Conservation (phyloP, 2,888 invertebrate genomes). For the Polydesmus complanatus region DNA sequence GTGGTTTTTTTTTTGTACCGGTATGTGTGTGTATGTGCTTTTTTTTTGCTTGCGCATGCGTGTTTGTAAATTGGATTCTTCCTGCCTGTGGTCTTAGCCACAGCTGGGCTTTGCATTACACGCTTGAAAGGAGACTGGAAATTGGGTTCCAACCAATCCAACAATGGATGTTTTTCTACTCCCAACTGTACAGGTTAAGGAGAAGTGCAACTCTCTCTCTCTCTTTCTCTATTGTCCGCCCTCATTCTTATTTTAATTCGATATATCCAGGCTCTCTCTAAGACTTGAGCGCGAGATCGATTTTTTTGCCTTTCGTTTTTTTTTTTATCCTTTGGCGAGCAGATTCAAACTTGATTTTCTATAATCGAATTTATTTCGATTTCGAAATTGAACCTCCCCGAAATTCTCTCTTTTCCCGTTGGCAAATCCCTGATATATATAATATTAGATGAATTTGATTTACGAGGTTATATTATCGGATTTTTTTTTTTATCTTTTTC, state of each 20-base stretch:
- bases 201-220: too few relatives aligned
- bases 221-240: background rate
- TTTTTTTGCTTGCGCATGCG: background rate
- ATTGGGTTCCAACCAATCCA: background rate
- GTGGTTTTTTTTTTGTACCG: too few relatives aligned
- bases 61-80: background rate
- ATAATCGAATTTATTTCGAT: too few relatives aligned
- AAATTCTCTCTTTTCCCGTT: too few relatives aligned
- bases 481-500: too few relatives aligned
- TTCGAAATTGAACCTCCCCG: too few relatives aligned
- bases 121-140: background rate
- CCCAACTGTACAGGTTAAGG: too few relatives aligned
- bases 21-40: too few relatives aligned
- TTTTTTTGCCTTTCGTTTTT: background rate
- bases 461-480: too few relatives aligned
- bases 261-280: background rate
- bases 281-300: background rate
- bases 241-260: background rate
- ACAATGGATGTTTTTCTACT: background rate
- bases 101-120: background rate
- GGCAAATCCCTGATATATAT: too few relatives aligned
- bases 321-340: background rate
- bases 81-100: background rate
- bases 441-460: too few relatives aligned
- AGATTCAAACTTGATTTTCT: too few relatives aligned